Evolutionary conservation across 2,797 vertebrate species (phyloP), one percentile per base, ranked within the genome.

Genomic region (Anguilla marmorata): DNA sequence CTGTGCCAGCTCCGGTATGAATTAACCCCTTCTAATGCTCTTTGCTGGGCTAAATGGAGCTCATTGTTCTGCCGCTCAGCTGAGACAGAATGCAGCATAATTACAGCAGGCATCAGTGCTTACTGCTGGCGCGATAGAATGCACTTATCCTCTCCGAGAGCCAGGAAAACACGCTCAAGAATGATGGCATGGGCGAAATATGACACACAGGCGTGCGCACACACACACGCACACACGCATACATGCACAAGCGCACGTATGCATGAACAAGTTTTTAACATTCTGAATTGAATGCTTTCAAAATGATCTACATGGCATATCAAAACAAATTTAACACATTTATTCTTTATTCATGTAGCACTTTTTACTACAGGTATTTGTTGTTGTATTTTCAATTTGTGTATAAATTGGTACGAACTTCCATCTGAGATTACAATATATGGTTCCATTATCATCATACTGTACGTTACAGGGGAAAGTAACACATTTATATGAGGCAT

Each of bases 1-100:
- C 93, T 93, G 91, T 92, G 93, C 93, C 91, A 92, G 92, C 93
- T 90, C 94, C 94, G 93, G 93, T 94, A 91, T 91, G 95, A 94
- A 96, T 96, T 96, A 96, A 95, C 94, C 94, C 92, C 88, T 90
- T 91, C 90, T 92, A 89, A 92, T 92, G 89, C 90, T 90, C 83
- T 86, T 52, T 90, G 86, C 79, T 83, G 88, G 88, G 85, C 74
- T 86, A 37, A 74, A 33, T 69, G 16, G 41, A 85, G 80, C 2
- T 52, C n/a, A 58, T 84, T 87, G 80, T 58, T 88, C 69, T 87
- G 84, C 86, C 58, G 76, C 88, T 74, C 30, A 54, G 88, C 85
- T 66, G 86, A 87, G 86, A 88, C 82, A 87, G 88, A 87, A 89
- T 56, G 84, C 79, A 30, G 89, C 86, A 89, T 91, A 89, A 90